phyloP scores from a whole-genome alignment of 2,888 invertebrate species.

The Harpagoxenus sublaevis region DNA sequence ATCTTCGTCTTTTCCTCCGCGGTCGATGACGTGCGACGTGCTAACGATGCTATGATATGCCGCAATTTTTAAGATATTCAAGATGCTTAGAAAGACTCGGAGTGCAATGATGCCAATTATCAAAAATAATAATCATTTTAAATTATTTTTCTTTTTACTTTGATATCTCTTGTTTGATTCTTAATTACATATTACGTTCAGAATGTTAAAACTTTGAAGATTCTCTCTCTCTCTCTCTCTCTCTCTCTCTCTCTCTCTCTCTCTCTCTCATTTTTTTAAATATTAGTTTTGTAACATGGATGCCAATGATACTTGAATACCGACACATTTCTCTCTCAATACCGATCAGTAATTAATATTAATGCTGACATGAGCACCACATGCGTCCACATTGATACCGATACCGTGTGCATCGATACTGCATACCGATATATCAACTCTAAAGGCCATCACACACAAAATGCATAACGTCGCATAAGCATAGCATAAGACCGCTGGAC shows the following conservation, averaged over 20 bases:
- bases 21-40: not conserved
- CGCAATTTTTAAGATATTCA: not conserved
- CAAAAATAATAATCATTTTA: not conserved
- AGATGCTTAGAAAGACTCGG: not conserved
- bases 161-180: too few relatives aligned
- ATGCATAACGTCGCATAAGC: too few relatives aligned
- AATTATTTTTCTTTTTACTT: not conserved
- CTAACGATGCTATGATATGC: constrained; percentile 12
- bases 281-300: not conserved
- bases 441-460: too few relatives aligned
- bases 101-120: not conserved
- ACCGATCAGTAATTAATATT: constrained; percentile 3
- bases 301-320: not conserved
- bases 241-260: not conserved
- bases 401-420: not conserved
- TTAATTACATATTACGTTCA: too few relatives aligned
- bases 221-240: not conserved
- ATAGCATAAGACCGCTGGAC: too few relatives aligned
- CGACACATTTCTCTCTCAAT: not conserved
- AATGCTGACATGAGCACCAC: not conserved
- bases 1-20: not conserved
- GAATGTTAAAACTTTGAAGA: not conserved
- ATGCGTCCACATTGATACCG: not conserved
- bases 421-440: constrained; percentile 31
- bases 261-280: not conserved